These are phyloP conservation scores for Pachyseris speciosa DNA, from an alignment of 64 coral and sea anemone genomes.

Conservation along the genomic window DNA sequence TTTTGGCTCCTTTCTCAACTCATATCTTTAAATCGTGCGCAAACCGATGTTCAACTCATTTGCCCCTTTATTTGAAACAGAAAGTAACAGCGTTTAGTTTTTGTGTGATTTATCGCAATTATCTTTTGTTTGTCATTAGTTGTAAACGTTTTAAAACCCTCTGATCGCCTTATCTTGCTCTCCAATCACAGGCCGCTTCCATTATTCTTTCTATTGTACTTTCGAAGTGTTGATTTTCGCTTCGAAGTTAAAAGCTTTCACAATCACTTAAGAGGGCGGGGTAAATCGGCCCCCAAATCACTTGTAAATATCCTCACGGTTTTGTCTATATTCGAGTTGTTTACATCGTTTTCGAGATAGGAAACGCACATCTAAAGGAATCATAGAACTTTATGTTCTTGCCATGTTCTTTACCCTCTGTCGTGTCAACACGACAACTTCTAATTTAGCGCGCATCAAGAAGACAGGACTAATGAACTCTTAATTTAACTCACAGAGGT, in stretches of 20 bases:
- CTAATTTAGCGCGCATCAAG: not conserved
- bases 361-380: constrained; percentile 1
- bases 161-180: constrained; percentile 1
- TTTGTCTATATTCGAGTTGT: constrained; percentile 15
- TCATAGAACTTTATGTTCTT: not conserved
- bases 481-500: not conserved
- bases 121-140: not conserved
- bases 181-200: not conserved
- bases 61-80: not conserved
- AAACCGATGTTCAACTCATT: too few relatives aligned
- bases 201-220: not conserved
- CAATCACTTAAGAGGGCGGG: constrained; percentile 51
- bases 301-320: constrained; percentile 34
- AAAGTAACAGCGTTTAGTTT: not conserved
- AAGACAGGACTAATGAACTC: constrained; percentile 15
- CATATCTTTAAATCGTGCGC: too few relatives aligned
- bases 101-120: constrained; percentile 5
- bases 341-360: constrained; percentile 34
- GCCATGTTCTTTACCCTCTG: not conserved
- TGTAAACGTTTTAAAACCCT: constrained; percentile 21
- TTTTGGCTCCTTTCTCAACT: too few relatives aligned
- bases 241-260: constrained; percentile 44
- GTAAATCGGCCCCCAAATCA: constrained; percentile 20
- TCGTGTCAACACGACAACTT: not conserved
- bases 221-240: constrained; percentile 29